These are phyloP conservation scores for Stichopus horrens DNA, from an alignment of 53 echinoderm and acorn worm genomes.

Conservation along the genomic window DNA sequence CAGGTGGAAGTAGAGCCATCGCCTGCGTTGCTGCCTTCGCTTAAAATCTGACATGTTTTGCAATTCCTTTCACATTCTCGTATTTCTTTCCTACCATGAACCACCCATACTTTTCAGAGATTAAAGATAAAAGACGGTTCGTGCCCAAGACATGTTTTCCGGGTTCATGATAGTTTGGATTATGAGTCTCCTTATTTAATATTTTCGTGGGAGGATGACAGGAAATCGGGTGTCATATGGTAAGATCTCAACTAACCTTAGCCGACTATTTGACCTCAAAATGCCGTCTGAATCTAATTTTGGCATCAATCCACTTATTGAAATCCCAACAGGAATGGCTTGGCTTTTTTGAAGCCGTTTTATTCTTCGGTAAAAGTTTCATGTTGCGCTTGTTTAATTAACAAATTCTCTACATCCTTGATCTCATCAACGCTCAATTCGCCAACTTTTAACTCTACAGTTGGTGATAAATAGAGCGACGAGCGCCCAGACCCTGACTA, in stretches of 20 bases:
- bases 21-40: background rate
- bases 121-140: conserved; percentile 15
- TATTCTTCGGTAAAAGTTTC: conserved; percentile 32
- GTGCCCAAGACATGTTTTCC: conserved; percentile 33
- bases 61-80: conserved; percentile 34
- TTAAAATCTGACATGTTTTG: conserved; percentile 21
- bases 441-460: background rate
- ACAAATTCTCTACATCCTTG: background rate
- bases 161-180: conserved; percentile 13
- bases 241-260: conserved; percentile 34
- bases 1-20: conserved; percentile 5
- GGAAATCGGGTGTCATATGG: conserved; percentile 39
- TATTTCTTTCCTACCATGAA: conserved; percentile 40
- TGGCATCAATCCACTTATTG: conserved; percentile 14
- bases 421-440: background rate
- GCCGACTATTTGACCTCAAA: conserved; percentile 32
- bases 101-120: conserved; percentile 38
- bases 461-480: background rate
- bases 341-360: conserved; percentile 1
- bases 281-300: conserved; percentile 30
- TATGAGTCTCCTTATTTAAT: conserved; percentile 12
- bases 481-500: conserved; percentile 22
- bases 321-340: background rate
- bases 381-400: background rate
- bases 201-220: conserved; percentile 29